Evolutionary conservation across 1,140 invertebrate genomes (phyloP).

Genomic region (Mya arenaria): DNA sequence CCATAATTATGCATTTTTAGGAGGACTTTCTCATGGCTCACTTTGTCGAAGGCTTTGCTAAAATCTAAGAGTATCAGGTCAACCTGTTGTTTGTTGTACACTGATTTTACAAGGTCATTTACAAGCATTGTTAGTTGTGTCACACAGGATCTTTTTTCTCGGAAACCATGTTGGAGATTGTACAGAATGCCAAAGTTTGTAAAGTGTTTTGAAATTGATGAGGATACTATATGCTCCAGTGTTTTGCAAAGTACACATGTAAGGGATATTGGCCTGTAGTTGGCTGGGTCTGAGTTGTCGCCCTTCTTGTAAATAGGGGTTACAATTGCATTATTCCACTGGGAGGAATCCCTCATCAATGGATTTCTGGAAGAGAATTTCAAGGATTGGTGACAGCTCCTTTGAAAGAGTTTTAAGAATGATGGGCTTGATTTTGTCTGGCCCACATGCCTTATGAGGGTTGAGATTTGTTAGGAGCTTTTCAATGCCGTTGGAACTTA

Average conservation of each 20-base stretch:
- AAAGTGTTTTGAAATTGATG: constrained; percentile 7
- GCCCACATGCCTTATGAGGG: not conserved
- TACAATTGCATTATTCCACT: not conserved
- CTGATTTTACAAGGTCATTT: not conserved
- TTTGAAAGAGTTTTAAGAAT: not conserved
- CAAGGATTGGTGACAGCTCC: constrained; percentile 19
- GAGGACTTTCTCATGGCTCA: constrained; percentile 50
- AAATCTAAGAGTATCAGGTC: constrained; percentile 48
- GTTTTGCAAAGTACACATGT: constrained; percentile 26
- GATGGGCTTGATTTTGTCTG: not conserved
- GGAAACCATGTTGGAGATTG: constrained; percentile 38
- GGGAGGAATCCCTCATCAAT: constrained; percentile 1
- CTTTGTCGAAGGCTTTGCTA: constrained; percentile 59
- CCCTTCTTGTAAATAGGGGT: constrained; percentile 15
- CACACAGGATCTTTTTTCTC: constrained; percentile 26
- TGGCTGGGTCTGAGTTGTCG: not conserved
- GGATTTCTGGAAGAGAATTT: constrained; percentile 4
- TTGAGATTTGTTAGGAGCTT: not conserved
- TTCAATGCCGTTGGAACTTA: not conserved
- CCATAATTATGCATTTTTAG: constrained; percentile 41
- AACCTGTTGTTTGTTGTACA: constrained; percentile 4
- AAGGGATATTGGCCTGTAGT: constrained; percentile 17
- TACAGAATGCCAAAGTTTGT: not conserved
- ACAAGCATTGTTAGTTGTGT: not conserved
- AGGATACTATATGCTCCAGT: constrained; percentile 24